Evolutionary conservation across 2,797 vertebrate species (phyloP).

Genomic region (Pogonophryne albipinna): DNA sequence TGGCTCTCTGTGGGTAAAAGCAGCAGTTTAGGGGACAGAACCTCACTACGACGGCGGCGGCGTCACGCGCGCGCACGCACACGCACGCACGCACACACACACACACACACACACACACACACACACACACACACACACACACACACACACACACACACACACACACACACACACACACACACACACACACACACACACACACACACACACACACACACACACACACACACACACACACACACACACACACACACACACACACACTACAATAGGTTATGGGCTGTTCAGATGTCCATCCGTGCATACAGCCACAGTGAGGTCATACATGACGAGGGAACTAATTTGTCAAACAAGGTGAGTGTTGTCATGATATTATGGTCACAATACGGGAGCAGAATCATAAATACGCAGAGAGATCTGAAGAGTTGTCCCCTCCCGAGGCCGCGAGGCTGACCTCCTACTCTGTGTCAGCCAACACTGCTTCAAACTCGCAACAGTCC

Average conservation of each 20-base stretch:
- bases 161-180: background rate
- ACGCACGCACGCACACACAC: background rate
- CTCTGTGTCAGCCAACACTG: constrained; percentile 59
- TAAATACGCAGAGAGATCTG: constrained; percentile 65
- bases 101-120: background rate
- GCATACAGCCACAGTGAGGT: constrained; percentile 37
- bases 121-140: background rate
- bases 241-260: background rate
- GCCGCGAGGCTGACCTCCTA: constrained; percentile 56
- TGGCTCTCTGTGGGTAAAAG: too few species aligned
- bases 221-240: background rate
- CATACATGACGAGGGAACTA: constrained; percentile 54
- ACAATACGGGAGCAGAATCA: constrained; percentile 68
- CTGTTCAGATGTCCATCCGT: constrained; percentile 9
- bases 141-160: background rate
- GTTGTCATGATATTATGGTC: constrained; percentile 58
- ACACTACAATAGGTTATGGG: background rate
- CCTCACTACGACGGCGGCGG: too few species aligned
- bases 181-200: background rate
- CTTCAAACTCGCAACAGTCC: constrained; percentile 49
- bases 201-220: background rate
- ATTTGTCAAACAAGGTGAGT: constrained; percentile 73
- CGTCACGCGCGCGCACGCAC: background rate
- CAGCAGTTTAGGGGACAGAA: too few species aligned
- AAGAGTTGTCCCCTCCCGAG: constrained; percentile 49